phyloP scores from a whole-genome alignment of 1,140 invertebrate species.

The Gryon sp. region DNA sequence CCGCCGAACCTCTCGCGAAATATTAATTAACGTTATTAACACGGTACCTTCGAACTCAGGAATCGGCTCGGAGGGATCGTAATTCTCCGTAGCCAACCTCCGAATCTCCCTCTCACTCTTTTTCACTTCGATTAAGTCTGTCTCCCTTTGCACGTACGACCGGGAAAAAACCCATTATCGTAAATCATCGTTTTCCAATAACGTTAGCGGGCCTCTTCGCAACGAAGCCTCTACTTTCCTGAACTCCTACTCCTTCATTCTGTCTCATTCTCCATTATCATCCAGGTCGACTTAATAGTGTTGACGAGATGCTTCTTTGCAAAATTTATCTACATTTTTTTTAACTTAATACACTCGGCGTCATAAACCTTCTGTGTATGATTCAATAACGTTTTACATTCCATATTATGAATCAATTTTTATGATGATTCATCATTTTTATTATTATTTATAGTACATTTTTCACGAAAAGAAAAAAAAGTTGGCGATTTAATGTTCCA shows the following conservation, averaged over 20 bases:
- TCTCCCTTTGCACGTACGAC: slow-evolving; percentile 61
- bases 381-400: slow-evolving; percentile 40
- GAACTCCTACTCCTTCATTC: slow-evolving; percentile 32
- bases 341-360: slow-evolving; percentile 45
- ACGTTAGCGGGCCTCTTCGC: slow-evolving; percentile 76
- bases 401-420: too few species aligned
- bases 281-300: slow-evolving; percentile 61
- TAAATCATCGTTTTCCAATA: slow-evolving; percentile 81
- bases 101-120: slow-evolving; percentile 45
- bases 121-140: slow-evolving; percentile 60
- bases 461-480: too few species aligned
- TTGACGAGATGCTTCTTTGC: slow-evolving; percentile 53
- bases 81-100: slow-evolving; percentile 50
- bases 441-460: too few species aligned
- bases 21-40: slow-evolving; percentile 81
- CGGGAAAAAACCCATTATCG: slow-evolving; percentile 78
- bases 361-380: slow-evolving; percentile 40
- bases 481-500: too few species aligned
- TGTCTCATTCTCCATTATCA: slow-evolving; percentile 57
- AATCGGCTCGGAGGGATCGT: slow-evolving; percentile 48
- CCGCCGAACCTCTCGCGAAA: slow-evolving; percentile 77
- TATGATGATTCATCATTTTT: too few species aligned
- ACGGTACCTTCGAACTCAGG: slow-evolving; percentile 69
- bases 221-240: slow-evolving; percentile 58
- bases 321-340: slow-evolving; percentile 59